phyloP scores from a whole-genome alignment of 2,113 vertebrate species.

The Zosterops borbonicus region DNA sequence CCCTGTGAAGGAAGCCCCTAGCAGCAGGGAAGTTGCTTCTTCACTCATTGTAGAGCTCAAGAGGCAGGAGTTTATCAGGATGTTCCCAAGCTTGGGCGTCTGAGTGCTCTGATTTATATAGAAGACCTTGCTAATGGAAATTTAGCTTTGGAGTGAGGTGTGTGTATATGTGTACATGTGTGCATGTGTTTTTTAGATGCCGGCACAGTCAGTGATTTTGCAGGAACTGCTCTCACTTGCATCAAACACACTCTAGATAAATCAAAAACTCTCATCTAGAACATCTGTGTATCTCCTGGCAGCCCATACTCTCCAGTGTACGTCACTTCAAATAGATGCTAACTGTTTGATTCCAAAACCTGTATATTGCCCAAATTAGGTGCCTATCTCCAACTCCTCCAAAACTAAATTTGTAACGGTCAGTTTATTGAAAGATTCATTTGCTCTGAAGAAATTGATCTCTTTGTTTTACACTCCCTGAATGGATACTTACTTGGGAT shows the following conservation, averaged over 20 bases:
- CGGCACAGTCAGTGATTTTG: neutral
- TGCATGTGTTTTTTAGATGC: neutral
- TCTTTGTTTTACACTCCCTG: neutral
- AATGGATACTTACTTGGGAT: neutral
- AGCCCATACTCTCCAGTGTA: neutral
- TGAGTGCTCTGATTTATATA: neutral
- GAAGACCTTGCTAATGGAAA: neutral
- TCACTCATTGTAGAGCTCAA: neutral
- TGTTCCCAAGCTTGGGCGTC: neutral
- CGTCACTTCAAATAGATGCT: neutral
- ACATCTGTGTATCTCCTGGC: neutral
- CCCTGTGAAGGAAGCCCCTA: neutral
- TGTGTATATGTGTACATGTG: fast-evolving
- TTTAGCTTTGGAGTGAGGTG: neutral
- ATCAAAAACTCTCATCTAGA: neutral
- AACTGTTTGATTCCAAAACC: neutral
- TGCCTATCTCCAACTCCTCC: neutral
- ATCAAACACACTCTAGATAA: neutral
- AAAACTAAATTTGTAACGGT: neutral
- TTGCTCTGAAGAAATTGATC: neutral
- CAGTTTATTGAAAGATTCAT: neutral
- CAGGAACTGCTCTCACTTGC: neutral
- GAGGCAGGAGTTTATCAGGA: neutral
- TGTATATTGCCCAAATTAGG: neutral
- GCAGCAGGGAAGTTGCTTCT: neutral